These are phyloP conservation scores for Gallinago nigripennis DNA, from an alignment of 2,797 vertebrate genomes.

Conservation along the genomic window DNA sequence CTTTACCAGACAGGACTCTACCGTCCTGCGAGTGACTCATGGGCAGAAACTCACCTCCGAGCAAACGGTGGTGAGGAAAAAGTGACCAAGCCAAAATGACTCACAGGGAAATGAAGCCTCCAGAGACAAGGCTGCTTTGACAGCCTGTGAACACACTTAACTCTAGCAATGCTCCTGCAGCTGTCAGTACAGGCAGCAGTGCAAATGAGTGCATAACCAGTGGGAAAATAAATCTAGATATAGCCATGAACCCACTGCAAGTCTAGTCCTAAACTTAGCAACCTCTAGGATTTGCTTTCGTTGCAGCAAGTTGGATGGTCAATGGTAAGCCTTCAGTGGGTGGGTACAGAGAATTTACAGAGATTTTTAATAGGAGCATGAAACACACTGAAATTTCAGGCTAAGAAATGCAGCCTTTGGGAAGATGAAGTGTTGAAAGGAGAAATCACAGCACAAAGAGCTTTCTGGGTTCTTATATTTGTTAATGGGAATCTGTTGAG, in stretches of 20 bases:
- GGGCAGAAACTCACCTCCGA: not conserved
- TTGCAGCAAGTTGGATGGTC: not conserved
- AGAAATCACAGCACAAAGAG: not conserved
- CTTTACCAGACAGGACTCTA: not conserved
- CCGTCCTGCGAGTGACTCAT: not conserved
- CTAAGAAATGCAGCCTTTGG: not conserved
- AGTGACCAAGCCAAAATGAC: constrained; percentile 33
- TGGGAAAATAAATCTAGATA: not conserved
- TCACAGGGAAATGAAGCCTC: constrained; percentile 30
- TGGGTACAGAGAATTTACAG: not conserved
- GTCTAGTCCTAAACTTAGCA: not conserved
- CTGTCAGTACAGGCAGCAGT: not conserved
- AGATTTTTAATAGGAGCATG: not conserved
- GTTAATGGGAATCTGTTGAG: not conserved
- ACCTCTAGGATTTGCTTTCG: not conserved
- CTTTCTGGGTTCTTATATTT: not conserved
- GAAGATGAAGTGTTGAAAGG: not conserved
- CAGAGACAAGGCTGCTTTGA: constrained; percentile 6
- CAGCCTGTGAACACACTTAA: not conserved
- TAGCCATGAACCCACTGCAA: not conserved
- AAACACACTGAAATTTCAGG: not conserved
- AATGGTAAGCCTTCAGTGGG: not conserved
- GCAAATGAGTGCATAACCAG: not conserved
- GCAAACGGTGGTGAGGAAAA: not conserved
- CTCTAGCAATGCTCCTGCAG: not conserved